These are phyloP conservation scores for Nyctalus aviator DNA, from an alignment of 2,797 vertebrate species.

Conservation along the genomic window DNA sequence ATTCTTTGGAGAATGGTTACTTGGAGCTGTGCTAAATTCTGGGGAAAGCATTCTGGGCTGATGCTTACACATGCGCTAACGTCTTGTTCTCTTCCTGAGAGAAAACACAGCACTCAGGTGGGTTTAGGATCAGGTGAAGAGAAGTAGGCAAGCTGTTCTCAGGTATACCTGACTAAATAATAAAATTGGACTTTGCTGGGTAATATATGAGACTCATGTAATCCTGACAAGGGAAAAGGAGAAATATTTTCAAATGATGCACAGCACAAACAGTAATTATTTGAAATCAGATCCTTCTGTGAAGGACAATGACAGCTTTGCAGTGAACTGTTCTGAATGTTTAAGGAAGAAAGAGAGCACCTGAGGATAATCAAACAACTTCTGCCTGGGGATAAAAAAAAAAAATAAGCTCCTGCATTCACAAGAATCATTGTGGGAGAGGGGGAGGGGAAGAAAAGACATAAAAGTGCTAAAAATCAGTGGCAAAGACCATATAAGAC, in stretches of 20 bases:
- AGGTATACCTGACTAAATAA: not conserved
- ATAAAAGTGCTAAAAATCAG: not conserved
- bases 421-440: not conserved
- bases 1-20: not conserved
- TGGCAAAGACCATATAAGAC: not conserved
- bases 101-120: not conserved
- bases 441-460: not conserved
- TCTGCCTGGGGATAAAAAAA: conserved; percentile 47
- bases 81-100: not conserved
- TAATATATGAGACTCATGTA: conserved; percentile 17
- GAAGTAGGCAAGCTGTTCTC: conserved; percentile 15
- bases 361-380: conserved; percentile 25
- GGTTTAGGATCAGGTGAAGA: conserved; percentile 38
- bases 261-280: conserved; percentile 67
- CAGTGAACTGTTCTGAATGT: conserved; percentile 37
- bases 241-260: conserved; percentile 53
- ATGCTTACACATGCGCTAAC: not conserved
- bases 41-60: not conserved
- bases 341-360: conserved; percentile 65
- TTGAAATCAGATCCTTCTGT: conserved; percentile 70
- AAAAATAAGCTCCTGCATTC: not conserved
- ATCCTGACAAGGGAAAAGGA: not conserved
- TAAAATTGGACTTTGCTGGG: conserved; percentile 13
- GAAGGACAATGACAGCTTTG: conserved; percentile 56
- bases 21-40: not conserved